phyloP scores from a whole-genome alignment of 1,140 invertebrate genomes.

The Venustaconcha ellipsiformis region DNA sequence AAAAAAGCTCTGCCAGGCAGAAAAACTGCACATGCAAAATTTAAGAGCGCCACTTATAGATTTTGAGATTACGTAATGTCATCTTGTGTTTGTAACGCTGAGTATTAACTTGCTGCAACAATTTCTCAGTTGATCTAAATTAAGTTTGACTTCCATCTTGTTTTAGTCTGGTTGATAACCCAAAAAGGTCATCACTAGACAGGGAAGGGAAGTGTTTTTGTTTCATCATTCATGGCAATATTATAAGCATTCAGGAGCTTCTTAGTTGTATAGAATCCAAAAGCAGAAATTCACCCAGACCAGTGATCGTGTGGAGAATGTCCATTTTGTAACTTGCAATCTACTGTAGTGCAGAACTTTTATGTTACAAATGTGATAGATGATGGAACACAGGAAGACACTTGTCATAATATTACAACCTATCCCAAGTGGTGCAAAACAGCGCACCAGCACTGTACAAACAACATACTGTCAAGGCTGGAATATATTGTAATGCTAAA shows the following conservation, averaged over 20 bases:
- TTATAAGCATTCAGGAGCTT: background rate
- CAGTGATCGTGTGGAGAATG: background rate
- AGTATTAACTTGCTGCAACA: background rate
- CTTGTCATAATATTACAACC: conserved; percentile 7
- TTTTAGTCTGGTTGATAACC: conserved; percentile 1
- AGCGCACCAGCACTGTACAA: no score
- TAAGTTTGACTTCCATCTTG: background rate
- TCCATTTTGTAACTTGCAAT: background rate
- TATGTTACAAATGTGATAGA: conserved; percentile 4
- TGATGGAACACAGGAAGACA: conserved; percentile 1
- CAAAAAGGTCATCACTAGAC: background rate
- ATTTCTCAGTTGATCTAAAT: background rate
- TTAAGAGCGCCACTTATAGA: background rate
- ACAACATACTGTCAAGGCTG: no score
- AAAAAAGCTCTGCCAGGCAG: conserved; percentile 20
- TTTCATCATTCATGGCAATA: background rate
- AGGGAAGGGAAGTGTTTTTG: conserved; percentile 3
- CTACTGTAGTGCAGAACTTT: background rate
- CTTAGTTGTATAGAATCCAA: background rate
- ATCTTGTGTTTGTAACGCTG: background rate
- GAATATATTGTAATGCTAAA: no score
- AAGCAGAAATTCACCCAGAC: background rate
- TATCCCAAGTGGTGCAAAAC: conserved; percentile 2
- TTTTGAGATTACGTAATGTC: conserved; percentile 8
- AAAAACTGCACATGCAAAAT: conserved; percentile 21